Percentiles rank a stretch among this genome's conserved stretches.
These are phyloP conservation scores for Gallinago undulata DNA, from an alignment of 2,113 vertebrate genomes.

Conservation along the genomic window DNA sequence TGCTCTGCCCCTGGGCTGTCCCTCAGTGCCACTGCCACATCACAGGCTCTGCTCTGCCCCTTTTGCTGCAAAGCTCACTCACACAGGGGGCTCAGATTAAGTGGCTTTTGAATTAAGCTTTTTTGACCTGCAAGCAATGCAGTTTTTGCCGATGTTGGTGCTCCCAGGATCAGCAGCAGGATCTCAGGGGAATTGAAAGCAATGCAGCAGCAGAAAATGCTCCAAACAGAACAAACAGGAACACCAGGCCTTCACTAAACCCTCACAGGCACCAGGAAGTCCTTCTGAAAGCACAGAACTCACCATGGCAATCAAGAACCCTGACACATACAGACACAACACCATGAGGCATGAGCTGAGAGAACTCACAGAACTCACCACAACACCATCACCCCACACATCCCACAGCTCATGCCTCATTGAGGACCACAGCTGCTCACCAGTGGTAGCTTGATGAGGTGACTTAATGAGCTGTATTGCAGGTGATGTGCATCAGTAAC, in stretches of 20 bases:
- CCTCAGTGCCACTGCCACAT: fast-evolving
- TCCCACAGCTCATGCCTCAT: fast-evolving
- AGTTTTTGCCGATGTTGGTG: fast-evolving
- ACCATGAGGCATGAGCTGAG: fast-evolving
- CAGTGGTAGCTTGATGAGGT: background rate
- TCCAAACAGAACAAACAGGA: background rate
- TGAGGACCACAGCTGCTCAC: background rate
- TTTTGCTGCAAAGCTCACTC: background rate
- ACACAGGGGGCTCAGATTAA: fast-evolving
- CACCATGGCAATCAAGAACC: background rate
- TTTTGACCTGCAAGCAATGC: background rate
- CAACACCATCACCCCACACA: fast-evolving
- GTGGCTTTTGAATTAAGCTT: background rate
- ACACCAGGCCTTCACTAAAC: background rate
- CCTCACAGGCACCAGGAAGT: background rate
- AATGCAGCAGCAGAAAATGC: fast-evolving
- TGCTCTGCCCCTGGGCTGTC: no score
- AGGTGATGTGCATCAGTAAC: background rate
- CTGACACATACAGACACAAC: background rate
- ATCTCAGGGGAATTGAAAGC: background rate
- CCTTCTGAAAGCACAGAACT: background rate
- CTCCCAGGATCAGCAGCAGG: background rate
- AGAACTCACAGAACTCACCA: fast-evolving
- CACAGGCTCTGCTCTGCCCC: background rate
- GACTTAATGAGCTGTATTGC: background rate